phyloP scores from a whole-genome alignment of 2,797 vertebrate genomes.

The Petrocephalus sullivani region DNA sequence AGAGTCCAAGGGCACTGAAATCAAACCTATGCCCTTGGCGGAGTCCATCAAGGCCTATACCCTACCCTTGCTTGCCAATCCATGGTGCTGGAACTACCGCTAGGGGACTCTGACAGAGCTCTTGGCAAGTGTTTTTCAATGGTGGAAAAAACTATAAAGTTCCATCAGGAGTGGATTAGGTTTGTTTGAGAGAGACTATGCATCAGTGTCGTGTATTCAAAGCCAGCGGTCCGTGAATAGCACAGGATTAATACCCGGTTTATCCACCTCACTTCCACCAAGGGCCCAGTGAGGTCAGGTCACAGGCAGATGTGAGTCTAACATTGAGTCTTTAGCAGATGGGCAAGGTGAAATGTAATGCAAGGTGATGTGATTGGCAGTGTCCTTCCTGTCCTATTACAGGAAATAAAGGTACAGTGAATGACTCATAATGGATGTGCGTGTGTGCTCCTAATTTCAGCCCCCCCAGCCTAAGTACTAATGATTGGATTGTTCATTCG shows the following conservation, averaged over 20 bases:
- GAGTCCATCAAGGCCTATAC: not conserved
- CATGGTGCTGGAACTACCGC: not conserved
- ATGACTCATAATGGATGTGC: not conserved
- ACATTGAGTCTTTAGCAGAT: not conserved
- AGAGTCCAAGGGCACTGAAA: not conserved
- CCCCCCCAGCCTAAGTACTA: not conserved
- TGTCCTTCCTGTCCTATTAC: not conserved
- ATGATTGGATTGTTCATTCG: not conserved
- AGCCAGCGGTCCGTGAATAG: conserved; percentile 40
- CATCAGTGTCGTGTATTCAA: conserved; percentile 37
- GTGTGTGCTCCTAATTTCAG: not conserved
- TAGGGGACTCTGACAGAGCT: not conserved
- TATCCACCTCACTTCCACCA: conserved; percentile 17
- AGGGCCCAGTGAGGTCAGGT: not conserved
- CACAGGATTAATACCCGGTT: conserved; percentile 33
- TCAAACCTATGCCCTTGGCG: not conserved
- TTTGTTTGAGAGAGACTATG: conserved; percentile 47
- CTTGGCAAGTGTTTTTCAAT: not conserved
- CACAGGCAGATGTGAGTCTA: not conserved
- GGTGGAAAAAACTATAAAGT: not conserved
- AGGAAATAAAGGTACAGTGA: not conserved
- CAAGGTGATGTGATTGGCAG: not conserved
- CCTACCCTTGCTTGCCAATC: not conserved
- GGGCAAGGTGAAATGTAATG: not conserved
- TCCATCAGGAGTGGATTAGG: conserved; percentile 47